These are phyloP conservation scores for Lagopus leucura DNA, from an alignment of 2,113 vertebrate genomes.

Conservation along the genomic window DNA sequence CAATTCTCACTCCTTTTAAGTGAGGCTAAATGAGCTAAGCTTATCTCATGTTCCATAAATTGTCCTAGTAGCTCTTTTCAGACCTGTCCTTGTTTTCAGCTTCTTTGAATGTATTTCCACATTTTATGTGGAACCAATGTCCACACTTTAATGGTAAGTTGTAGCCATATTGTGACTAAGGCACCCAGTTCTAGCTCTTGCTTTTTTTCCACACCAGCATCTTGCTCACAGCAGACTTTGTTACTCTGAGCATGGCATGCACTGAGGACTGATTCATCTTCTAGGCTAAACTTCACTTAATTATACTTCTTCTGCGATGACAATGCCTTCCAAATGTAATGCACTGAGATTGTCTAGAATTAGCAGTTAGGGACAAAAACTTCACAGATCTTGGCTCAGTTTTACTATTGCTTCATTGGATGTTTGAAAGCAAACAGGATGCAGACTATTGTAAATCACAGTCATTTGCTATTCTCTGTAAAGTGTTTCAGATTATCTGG, in stretches of 20 bases:
- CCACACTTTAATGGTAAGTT: neutral
- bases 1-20: neutral
- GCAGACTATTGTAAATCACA: neutral
- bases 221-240: neutral
- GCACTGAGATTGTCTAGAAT: neutral
- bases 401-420: neutral
- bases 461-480: neutral
- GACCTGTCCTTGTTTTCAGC: neutral
- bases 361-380: neutral
- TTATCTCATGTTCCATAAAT: neutral
- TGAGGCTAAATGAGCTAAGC: neutral
- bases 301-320: neutral
- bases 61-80: neutral
- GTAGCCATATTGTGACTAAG: neutral
- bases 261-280: neutral
- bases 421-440: neutral
- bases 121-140: no score
- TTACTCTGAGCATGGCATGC: neutral
- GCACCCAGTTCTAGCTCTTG: neutral
- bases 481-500: neutral
- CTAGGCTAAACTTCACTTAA: neutral
- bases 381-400: neutral
- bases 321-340: neutral
- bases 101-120: neutral
- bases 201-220: neutral